Percentiles rank a stretch among this genome's conserved stretches.
Conservation (phyloP, 2,888 invertebrate species). For the Acrocera orbiculus region DNA sequence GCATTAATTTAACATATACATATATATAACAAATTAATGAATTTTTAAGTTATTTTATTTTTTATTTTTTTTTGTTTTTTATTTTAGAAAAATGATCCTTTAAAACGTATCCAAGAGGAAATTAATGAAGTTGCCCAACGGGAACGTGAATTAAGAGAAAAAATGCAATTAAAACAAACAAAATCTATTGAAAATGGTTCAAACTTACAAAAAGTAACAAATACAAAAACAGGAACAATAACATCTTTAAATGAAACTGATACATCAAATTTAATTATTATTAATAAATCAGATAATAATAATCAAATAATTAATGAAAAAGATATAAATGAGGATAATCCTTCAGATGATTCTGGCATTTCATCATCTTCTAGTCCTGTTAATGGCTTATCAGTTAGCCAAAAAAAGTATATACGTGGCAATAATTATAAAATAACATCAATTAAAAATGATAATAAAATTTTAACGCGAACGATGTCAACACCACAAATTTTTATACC, state of each 20-base stretch:
- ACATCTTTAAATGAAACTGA: background rate
- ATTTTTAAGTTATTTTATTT: background rate
- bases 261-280: background rate
- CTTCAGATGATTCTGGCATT: conserved; percentile 30
- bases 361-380: conserved; percentile 28
- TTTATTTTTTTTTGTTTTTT: conserved; percentile 19
- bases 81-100: conserved; percentile 49
- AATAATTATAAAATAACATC: conserved; percentile 25
- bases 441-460: no score
- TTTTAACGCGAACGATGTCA: conserved; percentile 24
- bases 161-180: conserved; percentile 23
- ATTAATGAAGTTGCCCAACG: conserved; percentile 71
- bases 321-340: conserved; percentile 22
- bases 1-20: no score
- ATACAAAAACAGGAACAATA: background rate
- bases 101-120: conserved; percentile 73
- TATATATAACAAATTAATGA: background rate
- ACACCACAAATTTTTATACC: conserved; percentile 20
- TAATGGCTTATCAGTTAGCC: conserved; percentile 18
- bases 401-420: conserved; percentile 25
- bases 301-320: conserved; percentile 18
- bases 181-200: background rate
- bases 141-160: conserved; percentile 55
- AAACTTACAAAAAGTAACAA: background rate
- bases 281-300: background rate